A percentile compares a stretch with the other conserved stretches of the same genome.
Conservation (phyloP, 2,113 vertebrate genomes). For the Potamarius usumacintae region DNA sequence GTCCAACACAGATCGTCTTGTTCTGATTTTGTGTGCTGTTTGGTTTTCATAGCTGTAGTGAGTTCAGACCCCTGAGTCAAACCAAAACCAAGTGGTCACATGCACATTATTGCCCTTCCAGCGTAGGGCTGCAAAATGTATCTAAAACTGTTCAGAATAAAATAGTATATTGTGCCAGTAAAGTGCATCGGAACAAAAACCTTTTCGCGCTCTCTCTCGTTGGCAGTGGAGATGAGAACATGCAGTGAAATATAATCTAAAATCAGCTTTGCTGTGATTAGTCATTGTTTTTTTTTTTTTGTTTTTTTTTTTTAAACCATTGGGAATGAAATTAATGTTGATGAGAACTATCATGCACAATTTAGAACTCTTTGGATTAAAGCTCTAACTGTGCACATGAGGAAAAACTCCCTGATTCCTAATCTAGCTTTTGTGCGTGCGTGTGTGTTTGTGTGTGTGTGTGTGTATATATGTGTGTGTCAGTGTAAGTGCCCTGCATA, state of each 20-base stretch:
- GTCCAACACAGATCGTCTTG: not conserved
- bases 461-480: not conserved
- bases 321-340: conserved; percentile 42
- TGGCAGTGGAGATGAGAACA: not conserved
- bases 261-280: not conserved
- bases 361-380: conserved; percentile 73
- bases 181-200: not conserved
- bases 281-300: not conserved
- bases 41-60: not conserved
- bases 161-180: not conserved
- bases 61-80: not conserved
- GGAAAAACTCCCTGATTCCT: conserved; percentile 74
- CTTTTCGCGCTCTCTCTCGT: not conserved
- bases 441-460: not conserved
- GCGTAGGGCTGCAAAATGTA: not conserved
- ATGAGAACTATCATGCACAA: conserved; percentile 39
- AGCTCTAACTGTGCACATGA: conserved; percentile 72
- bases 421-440: conserved; percentile 60
- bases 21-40: not conserved
- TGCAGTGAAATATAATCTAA: not conserved
- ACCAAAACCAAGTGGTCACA: not conserved
- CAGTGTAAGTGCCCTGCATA: conserved; percentile 43
- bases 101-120: not conserved
- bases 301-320: conserved; percentile 7
- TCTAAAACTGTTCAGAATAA: not conserved